Evolutionary conservation across 1,140 invertebrate genomes (phyloP).

Genomic region (Druon quercuslanigerum): DNA sequence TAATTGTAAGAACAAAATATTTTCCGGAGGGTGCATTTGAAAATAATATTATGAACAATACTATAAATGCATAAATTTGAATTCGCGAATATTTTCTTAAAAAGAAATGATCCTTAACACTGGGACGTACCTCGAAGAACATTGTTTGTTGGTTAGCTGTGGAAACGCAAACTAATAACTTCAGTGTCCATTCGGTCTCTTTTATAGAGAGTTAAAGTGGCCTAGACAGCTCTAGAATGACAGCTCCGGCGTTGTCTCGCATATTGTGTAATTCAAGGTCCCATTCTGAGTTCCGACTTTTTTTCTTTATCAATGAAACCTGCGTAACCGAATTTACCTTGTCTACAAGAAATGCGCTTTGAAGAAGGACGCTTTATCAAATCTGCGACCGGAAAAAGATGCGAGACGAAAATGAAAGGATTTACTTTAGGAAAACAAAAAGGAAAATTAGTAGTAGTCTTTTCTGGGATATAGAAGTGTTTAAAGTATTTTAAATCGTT

Average conservation of each 20-base stretch:
- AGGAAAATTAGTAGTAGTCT: too few species aligned
- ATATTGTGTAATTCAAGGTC: conserved; percentile 69
- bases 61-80: background rate
- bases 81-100: background rate
- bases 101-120: conserved; percentile 36
- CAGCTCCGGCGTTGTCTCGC: conserved; percentile 49
- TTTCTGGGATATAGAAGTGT: too few species aligned
- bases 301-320: conserved; percentile 60
- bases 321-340: conserved; percentile 35
- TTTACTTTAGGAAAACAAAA: background rate
- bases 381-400: conserved; percentile 32
- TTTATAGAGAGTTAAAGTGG: conserved; percentile 59
- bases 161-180: conserved; percentile 57
- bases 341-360: conserved; percentile 14
- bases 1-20: too few species aligned
- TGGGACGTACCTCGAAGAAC: conserved; percentile 54
- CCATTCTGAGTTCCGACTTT: conserved; percentile 37
- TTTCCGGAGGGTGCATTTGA: too few species aligned
- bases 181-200: conserved; percentile 49
- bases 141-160: conserved; percentile 54
- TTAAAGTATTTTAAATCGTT: too few species aligned
- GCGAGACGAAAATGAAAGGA: background rate
- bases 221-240: conserved; percentile 53
- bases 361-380: background rate
- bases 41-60: too few species aligned